phyloP scores from a whole-genome alignment of 2,888 invertebrate genomes.

The Pollenia griseotomentosa region DNA sequence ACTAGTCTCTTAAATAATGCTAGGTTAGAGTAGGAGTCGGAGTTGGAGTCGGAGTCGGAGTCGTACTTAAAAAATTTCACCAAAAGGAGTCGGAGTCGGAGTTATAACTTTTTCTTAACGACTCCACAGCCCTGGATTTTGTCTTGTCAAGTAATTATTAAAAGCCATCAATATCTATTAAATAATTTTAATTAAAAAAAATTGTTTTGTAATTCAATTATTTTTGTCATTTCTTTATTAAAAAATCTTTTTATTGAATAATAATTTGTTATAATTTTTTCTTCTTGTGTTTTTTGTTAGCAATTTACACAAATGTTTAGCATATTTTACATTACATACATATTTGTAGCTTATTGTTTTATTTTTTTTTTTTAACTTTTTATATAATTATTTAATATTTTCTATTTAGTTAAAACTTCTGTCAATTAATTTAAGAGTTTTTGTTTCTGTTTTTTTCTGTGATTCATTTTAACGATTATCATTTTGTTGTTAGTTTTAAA shows the following conservation, averaged over 20 bases:
- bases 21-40: too few species aligned
- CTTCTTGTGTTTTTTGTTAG: constrained; percentile 9
- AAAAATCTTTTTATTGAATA: constrained; percentile 40
- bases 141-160: not conserved
- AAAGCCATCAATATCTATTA: not conserved
- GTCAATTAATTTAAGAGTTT: constrained; percentile 5
- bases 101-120: too few species aligned
- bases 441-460: constrained; percentile 10
- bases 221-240: constrained; percentile 17
- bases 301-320: constrained; percentile 54
- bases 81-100: too few species aligned
- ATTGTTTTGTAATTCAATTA: not conserved
- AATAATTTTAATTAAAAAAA: not conserved
- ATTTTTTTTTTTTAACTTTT: constrained; percentile 7
- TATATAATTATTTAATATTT: not conserved
- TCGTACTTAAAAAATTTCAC: too few species aligned
- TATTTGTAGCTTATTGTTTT: not conserved
- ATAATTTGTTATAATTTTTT: not conserved
- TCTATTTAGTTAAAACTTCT: constrained; percentile 20
- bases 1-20: too few species aligned
- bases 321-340: constrained; percentile 41
- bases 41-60: too few species aligned
- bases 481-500: not conserved
- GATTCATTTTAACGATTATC: not conserved
- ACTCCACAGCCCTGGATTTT: too few species aligned